phyloP scores from a whole-genome alignment of 2,113 vertebrate genomes.

The Cyphomyrus plagiostoma region DNA sequence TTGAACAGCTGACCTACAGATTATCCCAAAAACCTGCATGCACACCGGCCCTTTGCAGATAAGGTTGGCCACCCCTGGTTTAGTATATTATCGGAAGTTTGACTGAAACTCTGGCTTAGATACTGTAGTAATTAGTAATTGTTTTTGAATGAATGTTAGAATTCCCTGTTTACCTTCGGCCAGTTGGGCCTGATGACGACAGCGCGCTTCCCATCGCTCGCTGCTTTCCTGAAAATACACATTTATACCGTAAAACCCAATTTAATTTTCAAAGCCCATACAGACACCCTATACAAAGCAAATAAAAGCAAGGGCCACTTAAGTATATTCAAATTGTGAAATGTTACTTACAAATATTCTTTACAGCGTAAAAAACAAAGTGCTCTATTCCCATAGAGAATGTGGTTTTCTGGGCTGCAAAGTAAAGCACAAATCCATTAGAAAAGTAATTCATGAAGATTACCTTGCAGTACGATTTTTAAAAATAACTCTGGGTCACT shows the following conservation, averaged over 20 bases:
- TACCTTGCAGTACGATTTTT: neutral
- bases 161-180: constrained; percentile 71
- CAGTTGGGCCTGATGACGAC: constrained; percentile 73
- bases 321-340: neutral
- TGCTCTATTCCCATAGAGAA: constrained; percentile 85
- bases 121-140: neutral
- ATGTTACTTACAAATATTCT: constrained; percentile 57
- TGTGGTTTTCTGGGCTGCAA: constrained; percentile 74
- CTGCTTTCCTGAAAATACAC: constrained; percentile 66
- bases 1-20: too few species aligned
- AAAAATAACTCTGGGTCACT: neutral
- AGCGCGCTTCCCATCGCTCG: constrained; percentile 81
- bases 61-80: too few species aligned
- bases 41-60: too few species aligned
- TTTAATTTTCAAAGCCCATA: neutral
- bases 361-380: constrained; percentile 72
- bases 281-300: neutral
- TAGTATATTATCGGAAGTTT: neutral
- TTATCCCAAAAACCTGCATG: too few species aligned
- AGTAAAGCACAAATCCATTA: constrained; percentile 14
- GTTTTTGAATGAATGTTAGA: neutral
- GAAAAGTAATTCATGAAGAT: neutral
- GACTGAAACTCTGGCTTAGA: neutral
- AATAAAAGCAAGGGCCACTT: neutral
- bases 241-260: neutral